These are phyloP conservation scores for Oryzias curvinotus DNA, from an alignment of 2,113 vertebrate species.

Conservation along the genomic window DNA sequence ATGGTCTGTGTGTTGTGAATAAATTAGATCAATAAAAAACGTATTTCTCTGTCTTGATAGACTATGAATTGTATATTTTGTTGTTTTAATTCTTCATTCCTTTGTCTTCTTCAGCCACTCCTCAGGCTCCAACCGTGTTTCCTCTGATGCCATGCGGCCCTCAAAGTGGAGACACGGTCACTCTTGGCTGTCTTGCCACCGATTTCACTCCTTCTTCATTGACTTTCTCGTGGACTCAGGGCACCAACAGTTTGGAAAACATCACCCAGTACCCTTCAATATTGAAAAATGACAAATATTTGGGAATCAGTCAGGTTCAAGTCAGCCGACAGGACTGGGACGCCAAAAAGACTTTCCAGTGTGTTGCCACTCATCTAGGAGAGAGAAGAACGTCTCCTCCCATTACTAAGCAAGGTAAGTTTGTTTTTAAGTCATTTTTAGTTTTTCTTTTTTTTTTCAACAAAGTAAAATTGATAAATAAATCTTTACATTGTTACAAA, in stretches of 20 bases:
- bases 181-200: conserved; percentile 77
- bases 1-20: not conserved
- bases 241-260: accelerated
- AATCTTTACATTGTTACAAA: not conserved
- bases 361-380: too few species aligned
- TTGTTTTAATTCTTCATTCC: not conserved
- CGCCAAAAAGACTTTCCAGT: accelerated
- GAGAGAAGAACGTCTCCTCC: too few species aligned
- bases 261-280: conserved; percentile 46
- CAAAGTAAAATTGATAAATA: not conserved
- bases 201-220: conserved; percentile 67
- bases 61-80: not conserved
- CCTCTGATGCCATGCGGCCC: conserved; percentile 67
- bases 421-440: not conserved
- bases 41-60: not conserved
- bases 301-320: conserved; percentile 58
- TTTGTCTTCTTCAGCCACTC: conserved; percentile 16
- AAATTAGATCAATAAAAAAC: not conserved
- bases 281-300: conserved; percentile 2
- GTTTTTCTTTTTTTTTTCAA: not conserved
- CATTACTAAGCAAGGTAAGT: too few species aligned
- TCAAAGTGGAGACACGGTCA: not conserved
- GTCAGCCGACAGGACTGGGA: conserved; percentile 32
- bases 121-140: conserved; percentile 49
- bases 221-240: conserved; percentile 67